Evolutionary conservation across 1,140 invertebrate species (phyloP).

Genomic region (Atopsyche davidsoni): DNA sequence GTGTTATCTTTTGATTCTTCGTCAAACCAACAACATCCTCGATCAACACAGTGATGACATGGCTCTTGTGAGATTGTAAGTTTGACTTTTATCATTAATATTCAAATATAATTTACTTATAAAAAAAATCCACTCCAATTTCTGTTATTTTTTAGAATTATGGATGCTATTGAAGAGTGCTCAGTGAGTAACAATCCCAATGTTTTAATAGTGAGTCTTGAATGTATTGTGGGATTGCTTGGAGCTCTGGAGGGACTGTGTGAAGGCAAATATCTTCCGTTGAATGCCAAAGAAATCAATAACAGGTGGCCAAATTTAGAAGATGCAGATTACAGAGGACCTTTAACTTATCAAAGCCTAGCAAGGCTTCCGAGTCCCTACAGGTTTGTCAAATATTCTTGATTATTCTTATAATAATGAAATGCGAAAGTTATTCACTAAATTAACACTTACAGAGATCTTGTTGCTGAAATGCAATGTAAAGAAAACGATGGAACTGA

Average conservation of each 20-base stretch:
- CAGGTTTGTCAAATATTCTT: constrained; percentile 45
- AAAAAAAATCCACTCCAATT: constrained; percentile 7
- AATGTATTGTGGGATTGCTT: constrained; percentile 77
- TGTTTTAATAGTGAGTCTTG: constrained; percentile 71
- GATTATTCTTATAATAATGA: constrained; percentile 5
- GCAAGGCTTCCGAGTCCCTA: constrained; percentile 74
- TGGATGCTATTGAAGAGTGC: constrained; percentile 87
- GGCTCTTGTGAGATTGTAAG: constrained; percentile 83
- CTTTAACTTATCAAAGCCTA: constrained; percentile 78
- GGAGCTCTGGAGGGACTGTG: constrained; percentile 75
- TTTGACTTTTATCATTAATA: constrained; percentile 26
- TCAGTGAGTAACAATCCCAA: constrained; percentile 59
- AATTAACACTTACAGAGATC: constrained; percentile 46
- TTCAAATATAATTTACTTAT: constrained; percentile 4
- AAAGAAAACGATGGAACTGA: constrained; percentile 44
- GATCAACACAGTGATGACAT: constrained; percentile 82
- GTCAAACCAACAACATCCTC: constrained; percentile 62
- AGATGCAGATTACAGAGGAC: constrained; percentile 77
- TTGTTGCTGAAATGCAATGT: constrained; percentile 43
- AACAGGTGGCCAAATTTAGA: constrained; percentile 64
- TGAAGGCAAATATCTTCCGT: constrained; percentile 46
- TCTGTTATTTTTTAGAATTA: constrained; percentile 62
- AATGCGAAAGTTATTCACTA: too few relatives aligned
- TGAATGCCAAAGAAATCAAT: constrained; percentile 60
- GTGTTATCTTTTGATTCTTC: constrained; percentile 61